Percentiles rank a stretch among this genome's conserved stretches.
phyloP scores from a whole-genome alignment of 2,888 invertebrate species.

The Allygus modestus region DNA sequence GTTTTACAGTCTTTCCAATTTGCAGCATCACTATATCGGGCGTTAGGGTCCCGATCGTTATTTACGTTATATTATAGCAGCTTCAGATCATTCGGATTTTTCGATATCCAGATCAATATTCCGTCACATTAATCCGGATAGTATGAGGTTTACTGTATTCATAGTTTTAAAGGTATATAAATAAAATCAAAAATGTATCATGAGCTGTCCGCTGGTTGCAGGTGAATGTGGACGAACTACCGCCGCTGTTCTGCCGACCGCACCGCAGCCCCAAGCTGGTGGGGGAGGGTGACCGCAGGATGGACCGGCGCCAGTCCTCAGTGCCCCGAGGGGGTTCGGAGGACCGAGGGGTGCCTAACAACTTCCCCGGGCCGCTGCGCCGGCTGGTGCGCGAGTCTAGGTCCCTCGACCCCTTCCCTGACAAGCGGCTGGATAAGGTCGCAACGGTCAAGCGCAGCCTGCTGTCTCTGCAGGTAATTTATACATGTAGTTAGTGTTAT shows the following conservation, averaged over 20 bases:
- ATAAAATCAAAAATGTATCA: too few relatives aligned
- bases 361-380: conserved; percentile 64
- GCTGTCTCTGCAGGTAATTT: conserved; percentile 71
- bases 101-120: too few relatives aligned
- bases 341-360: conserved; percentile 71
- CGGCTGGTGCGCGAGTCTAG: conserved; percentile 74
- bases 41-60: too few relatives aligned
- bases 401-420: conserved; percentile 82
- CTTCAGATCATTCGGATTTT: too few relatives aligned
- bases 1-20: too few relatives aligned
- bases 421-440: conserved; percentile 69
- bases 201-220: conserved; percentile 60
- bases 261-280: conserved; percentile 86
- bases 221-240: conserved; percentile 83
- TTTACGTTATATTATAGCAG: too few relatives aligned
- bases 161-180: too few relatives aligned
- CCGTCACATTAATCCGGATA: too few relatives aligned
- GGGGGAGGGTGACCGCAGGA: conserved; percentile 79
- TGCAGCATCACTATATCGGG: too few relatives aligned
- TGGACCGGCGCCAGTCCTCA: conserved; percentile 78
- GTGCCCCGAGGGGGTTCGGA: conserved; percentile 79
- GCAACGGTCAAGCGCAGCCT: conserved; percentile 70
- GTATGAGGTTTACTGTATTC: too few relatives aligned
- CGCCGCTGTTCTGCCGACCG: conserved; percentile 90
- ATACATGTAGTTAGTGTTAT: not conserved